Conservation (phyloP, 2,888 invertebrate genomes). For the Timandra comae region DNA sequence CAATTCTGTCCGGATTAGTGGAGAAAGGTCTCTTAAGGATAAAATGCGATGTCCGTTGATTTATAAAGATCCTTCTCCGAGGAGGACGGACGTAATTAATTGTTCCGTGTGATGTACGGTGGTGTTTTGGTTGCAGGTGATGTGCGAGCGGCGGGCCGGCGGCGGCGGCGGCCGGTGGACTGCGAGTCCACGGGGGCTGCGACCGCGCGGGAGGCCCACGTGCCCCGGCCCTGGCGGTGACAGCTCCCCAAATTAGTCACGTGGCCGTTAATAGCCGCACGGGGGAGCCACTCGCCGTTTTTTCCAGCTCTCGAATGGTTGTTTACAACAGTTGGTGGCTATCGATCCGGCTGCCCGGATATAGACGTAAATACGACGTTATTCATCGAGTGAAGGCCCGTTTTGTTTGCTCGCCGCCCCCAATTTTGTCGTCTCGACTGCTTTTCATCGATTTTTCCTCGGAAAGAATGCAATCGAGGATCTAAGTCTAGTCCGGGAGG, state of each 20-base stretch:
- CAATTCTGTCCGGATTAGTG: constrained; percentile 72
- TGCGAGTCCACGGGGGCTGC: constrained; percentile 17
- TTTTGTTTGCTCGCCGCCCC: constrained; percentile 44
- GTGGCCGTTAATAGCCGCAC: constrained; percentile 67
- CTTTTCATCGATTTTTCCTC: constrained; percentile 64
- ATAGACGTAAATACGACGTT: constrained; percentile 58
- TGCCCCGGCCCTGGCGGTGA: constrained; percentile 58
- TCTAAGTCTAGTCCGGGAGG: constrained; percentile 3
- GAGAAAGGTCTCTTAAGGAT: constrained; percentile 66
- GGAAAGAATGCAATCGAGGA: constrained; percentile 22
- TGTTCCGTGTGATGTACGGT: constrained; percentile 47
- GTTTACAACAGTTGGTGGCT: constrained; percentile 72
- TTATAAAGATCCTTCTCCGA: constrained; percentile 61
- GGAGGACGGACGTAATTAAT: constrained; percentile 62
- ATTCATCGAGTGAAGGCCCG: constrained; percentile 45
- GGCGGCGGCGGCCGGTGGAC: constrained; percentile 4
- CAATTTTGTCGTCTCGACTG: constrained; percentile 48
- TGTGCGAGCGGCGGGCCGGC: constrained; percentile 18
- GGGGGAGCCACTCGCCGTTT: constrained; percentile 55
- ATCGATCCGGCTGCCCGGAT: constrained; percentile 61
- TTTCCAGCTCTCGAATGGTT: constrained; percentile 57
- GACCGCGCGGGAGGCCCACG: constrained; percentile 39
- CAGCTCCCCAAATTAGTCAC: constrained; percentile 75
- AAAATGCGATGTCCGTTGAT: constrained; percentile 67
- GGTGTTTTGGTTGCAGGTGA: constrained; percentile 42